Evolutionary conservation across 2,888 invertebrate genomes (phyloP).

Genomic region (Campoplex nolae): DNA sequence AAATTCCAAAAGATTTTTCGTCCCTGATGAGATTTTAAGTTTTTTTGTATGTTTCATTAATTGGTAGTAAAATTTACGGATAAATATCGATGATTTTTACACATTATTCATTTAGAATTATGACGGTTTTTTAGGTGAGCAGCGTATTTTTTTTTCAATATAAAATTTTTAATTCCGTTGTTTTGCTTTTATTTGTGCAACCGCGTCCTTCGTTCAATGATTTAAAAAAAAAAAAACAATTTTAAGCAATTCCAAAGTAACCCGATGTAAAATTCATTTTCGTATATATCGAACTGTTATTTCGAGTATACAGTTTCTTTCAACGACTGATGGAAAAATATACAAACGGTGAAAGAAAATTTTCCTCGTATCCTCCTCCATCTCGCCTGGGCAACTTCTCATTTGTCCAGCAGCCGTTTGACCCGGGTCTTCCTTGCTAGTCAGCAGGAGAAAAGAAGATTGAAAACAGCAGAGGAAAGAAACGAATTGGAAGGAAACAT

Average conservation of each 20-base stretch:
- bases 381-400: background rate
- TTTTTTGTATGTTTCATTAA: background rate
- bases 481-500: constrained; percentile 31
- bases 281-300: constrained; percentile 3
- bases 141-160: background rate
- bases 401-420: constrained; percentile 36
- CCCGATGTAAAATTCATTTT: constrained; percentile 4
- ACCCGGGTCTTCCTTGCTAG: constrained; percentile 53
- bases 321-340: constrained; percentile 56
- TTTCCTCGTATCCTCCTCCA: constrained; percentile 41
- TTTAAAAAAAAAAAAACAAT: background rate
- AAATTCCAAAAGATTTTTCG: background rate
- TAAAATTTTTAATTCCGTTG: background rate
- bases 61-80: background rate
- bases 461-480: constrained; percentile 20
- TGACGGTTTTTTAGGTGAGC: background rate
- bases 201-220: background rate
- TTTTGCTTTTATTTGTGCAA: background rate
- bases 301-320: constrained; percentile 5
- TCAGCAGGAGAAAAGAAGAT: constrained; percentile 4
- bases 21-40: background rate
- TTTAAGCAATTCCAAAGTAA: background rate
- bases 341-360: constrained; percentile 25
- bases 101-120: background rate
- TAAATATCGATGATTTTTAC: background rate